phyloP scores from a whole-genome alignment of 2,113 vertebrate species.

The Mesitornis unicolor region DNA sequence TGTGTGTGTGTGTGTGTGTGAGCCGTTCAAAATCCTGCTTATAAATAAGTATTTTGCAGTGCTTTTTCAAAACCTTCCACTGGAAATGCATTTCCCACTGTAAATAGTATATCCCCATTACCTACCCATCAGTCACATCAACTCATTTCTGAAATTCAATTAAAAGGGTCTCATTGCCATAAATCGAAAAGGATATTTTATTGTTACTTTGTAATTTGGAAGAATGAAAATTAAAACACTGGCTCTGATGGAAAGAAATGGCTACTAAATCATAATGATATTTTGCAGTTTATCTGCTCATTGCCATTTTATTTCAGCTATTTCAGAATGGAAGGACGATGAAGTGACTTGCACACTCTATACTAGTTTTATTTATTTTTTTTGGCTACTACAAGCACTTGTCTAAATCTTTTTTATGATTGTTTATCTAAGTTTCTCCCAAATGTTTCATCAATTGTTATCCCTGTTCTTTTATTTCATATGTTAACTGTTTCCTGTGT shows the following conservation, averaged over 20 bases:
- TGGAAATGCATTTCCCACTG: neutral
- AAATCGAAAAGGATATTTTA: conserved; percentile 15
- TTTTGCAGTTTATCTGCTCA: conserved; percentile 60
- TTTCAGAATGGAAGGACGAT: conserved; percentile 38
- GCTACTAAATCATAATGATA: conserved; percentile 60
- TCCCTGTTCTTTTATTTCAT: conserved; percentile 53
- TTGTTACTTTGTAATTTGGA: conserved; percentile 61
- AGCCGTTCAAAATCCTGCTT: neutral
- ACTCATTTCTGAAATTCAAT: conserved; percentile 17
- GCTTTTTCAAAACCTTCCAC: conserved; percentile 3
- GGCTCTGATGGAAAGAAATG: conserved; percentile 56
- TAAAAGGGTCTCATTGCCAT: neutral
- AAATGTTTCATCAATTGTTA: conserved; percentile 61
- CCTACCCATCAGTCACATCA: conserved; percentile 34
- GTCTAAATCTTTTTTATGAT: conserved; percentile 60
- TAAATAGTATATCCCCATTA: neutral
- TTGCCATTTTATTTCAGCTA: conserved; percentile 60
- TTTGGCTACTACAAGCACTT: conserved; percentile 46
- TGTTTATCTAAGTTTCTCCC: conserved; percentile 61
- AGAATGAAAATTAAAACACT: conserved; percentile 66
- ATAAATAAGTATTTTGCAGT: conserved; percentile 7
- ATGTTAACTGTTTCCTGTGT: conserved; percentile 57
- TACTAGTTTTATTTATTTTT: conserved; percentile 43
- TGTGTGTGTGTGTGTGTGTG: neutral
- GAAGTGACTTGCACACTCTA: conserved; percentile 19